Evolutionary conservation across 2,113 vertebrate genomes (phyloP).

Genomic region (Seriola quinqueradiata): DNA sequence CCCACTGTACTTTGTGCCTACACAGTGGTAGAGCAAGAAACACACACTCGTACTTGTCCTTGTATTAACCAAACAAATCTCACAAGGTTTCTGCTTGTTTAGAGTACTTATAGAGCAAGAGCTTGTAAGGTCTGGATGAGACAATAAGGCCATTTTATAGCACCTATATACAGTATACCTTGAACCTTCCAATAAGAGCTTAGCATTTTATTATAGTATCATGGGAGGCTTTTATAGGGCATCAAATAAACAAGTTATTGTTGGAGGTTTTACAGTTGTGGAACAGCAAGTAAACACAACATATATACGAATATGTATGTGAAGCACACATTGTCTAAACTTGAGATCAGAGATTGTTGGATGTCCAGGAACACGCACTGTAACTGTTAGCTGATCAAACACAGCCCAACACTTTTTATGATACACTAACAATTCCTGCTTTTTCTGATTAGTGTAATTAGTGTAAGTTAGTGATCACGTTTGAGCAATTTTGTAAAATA

Average conservation of each 20-base stretch:
- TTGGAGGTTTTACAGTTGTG: conserved; percentile 28
- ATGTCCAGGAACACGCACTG: neutral
- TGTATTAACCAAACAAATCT: conserved; percentile 2
- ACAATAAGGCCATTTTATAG: conserved; percentile 30
- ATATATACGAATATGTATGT: neutral
- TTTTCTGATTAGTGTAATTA: neutral
- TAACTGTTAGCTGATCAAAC: neutral
- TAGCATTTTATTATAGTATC: neutral
- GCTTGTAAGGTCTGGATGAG: conserved; percentile 26
- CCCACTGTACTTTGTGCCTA: conserved; percentile 4
- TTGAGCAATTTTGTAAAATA: neutral
- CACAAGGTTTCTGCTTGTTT: conserved; percentile 30
- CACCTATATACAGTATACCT: conserved; percentile 21
- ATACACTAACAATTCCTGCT: neutral
- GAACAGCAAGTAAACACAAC: neutral
- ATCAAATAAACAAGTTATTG: conserved; percentile 27
- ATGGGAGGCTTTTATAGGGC: conserved; percentile 16
- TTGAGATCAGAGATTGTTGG: neutral
- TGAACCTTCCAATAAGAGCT: conserved; percentile 11
- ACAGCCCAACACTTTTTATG: neutral
- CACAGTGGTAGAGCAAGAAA: conserved; percentile 29
- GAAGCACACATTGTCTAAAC: neutral
- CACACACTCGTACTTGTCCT: conserved; percentile 21
- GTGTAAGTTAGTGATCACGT: neutral
- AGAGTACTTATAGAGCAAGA: neutral